Percentiles rank a stretch among this genome's conserved stretches.
phyloP scores from a whole-genome alignment of 1,140 invertebrate genomes.

The Tetragonula clypearis region DNA sequence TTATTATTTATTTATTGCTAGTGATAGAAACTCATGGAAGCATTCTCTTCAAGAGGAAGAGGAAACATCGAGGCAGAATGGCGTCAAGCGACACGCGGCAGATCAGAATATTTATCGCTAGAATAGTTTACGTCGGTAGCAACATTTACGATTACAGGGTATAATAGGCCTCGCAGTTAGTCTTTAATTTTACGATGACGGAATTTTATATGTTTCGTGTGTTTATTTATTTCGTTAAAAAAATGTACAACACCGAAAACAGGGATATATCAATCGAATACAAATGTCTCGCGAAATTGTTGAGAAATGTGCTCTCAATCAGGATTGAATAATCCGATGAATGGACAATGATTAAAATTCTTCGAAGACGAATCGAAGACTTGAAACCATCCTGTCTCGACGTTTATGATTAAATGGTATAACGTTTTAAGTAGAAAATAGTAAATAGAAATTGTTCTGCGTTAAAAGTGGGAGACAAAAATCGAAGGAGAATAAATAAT shows the following conservation, averaged over 20 bases:
- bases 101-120: not conserved
- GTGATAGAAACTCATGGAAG: slow-evolving; percentile 22
- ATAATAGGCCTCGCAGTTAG: not conserved
- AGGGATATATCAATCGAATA: not conserved
- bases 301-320: not conserved
- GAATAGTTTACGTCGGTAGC: not conserved
- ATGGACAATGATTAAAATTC: not conserved
- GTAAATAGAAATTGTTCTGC: slow-evolving; percentile 10
- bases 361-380: not conserved
- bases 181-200: slow-evolving; percentile 1
- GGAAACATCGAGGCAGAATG: slow-evolving; percentile 5
- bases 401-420: not conserved
- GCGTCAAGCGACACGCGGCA: not conserved
- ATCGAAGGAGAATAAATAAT: not conserved
- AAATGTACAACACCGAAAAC: not conserved
- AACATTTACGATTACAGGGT: not conserved
- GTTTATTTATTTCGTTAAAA: not conserved
- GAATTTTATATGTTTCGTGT: not conserved
- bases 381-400: slow-evolving; percentile 1
- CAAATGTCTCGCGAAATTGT: not conserved
- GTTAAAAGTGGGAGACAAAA: not conserved
- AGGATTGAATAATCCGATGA: not conserved
- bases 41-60: not conserved
- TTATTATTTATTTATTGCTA: slow-evolving; percentile 41
- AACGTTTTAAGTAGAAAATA: slow-evolving; percentile 23